Percentiles rank a stretch among this genome's conserved stretches.
Conservation (phyloP, 2,888 invertebrate species). For the Agrotis ipsilon region DNA sequence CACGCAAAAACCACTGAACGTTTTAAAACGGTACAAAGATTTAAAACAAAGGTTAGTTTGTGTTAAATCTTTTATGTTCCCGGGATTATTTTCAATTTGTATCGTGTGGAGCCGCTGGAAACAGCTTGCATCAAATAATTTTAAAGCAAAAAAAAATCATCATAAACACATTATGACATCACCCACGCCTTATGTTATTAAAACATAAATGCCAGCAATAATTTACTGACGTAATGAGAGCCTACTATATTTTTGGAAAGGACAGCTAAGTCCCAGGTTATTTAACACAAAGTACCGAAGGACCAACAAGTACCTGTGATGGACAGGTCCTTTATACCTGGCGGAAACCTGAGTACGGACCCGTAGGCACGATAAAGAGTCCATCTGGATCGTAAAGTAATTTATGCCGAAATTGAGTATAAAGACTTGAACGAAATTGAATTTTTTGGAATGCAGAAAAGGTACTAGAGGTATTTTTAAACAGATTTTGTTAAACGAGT, state of each 20-base stretch:
- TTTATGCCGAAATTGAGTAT: slow-evolving; percentile 2
- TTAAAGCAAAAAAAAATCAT: background rate
- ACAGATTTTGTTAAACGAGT: background rate
- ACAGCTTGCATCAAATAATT: no score
- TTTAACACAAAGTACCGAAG: slow-evolving; percentile 12
- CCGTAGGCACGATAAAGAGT: slow-evolving; percentile 13
- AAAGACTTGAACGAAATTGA: background rate
- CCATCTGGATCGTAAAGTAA: slow-evolving; percentile 1
- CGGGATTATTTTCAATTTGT: no score
- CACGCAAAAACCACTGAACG: no score
- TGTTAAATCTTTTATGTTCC: no score
- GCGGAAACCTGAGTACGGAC: slow-evolving; percentile 4
- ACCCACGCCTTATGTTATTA: slow-evolving; percentile 33
- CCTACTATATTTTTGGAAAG: slow-evolving; percentile 29
- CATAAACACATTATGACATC: slow-evolving; percentile 21
- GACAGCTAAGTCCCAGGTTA: background rate
- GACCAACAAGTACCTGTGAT: background rate
- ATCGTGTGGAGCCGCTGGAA: no score
- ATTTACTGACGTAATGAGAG: slow-evolving; percentile 45
- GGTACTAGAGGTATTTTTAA: background rate
- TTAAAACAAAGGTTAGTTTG: no score
- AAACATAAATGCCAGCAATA: slow-evolving; percentile 52
- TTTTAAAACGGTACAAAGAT: no score
- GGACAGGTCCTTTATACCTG: slow-evolving; percentile 11
- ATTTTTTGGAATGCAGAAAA: background rate